phyloP scores from a whole-genome alignment of 2,113 vertebrate species.

The Calidris pugnax region DNA sequence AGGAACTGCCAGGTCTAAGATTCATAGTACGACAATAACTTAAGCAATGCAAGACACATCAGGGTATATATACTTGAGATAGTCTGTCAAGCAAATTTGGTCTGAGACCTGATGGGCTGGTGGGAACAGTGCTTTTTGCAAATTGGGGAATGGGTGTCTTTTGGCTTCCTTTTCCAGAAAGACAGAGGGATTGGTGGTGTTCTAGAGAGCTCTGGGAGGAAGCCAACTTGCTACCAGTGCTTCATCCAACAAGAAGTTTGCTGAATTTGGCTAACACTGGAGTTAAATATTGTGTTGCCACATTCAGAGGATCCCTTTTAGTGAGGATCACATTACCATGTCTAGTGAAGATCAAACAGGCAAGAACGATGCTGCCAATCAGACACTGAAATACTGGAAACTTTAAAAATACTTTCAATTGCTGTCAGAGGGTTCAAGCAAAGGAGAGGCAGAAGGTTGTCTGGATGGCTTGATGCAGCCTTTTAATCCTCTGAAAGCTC shows the following conservation, averaged over 20 bases:
- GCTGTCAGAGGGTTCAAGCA: background rate
- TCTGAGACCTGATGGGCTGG: background rate
- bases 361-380: background rate
- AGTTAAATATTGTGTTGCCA: background rate
- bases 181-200: background rate
- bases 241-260: background rate
- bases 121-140: background rate
- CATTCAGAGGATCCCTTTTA: background rate
- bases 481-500: background rate
- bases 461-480: background rate
- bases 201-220: background rate
- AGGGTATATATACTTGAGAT: background rate
- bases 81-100: background rate
- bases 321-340: background rate
- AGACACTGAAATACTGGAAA: background rate
- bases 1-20: background rate
- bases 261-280: background rate
- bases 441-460: background rate
- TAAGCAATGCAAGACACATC: background rate
- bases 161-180: background rate
- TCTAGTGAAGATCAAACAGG: background rate
- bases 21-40: background rate
- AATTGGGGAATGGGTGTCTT: background rate
- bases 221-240: background rate
- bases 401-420: background rate